Conservation (phyloP, 2,797 vertebrate genomes). For the Galagoides demidoff region DNA sequence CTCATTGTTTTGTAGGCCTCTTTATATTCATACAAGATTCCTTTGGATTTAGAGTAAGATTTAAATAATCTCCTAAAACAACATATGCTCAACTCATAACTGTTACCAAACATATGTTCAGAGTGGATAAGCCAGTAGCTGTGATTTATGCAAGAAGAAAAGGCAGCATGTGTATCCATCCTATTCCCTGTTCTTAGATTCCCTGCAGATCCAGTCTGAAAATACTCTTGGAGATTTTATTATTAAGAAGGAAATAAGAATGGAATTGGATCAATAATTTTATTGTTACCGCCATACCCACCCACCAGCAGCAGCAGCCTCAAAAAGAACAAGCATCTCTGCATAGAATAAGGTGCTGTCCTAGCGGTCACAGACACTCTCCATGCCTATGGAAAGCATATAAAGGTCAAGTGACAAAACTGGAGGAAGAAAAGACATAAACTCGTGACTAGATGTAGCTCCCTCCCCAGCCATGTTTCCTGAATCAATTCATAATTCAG, state of each 20-base stretch:
- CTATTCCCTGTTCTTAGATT: constrained; percentile 29
- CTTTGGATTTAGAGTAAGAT: constrained; percentile 77
- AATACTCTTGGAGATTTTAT: constrained; percentile 51
- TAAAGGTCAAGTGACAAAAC: not conserved
- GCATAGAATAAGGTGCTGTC: not conserved
- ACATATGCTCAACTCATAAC: constrained; percentile 78
- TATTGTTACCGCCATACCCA: not conserved
- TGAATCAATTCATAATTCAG: not conserved
- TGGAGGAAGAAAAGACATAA: not conserved
- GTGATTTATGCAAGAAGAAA: constrained; percentile 73
- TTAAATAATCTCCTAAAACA: constrained; percentile 83
- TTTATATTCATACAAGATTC: constrained; percentile 72
- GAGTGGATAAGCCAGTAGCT: constrained; percentile 70
- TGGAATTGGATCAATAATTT: not conserved
- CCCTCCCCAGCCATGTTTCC: not conserved
- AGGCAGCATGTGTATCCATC: constrained; percentile 34
- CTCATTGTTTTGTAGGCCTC: constrained; percentile 27
- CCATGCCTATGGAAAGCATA: not conserved
- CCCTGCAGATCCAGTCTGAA: constrained; percentile 38
- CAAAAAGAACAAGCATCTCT: not conserved
- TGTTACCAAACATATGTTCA: constrained; percentile 80
- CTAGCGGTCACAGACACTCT: not conserved
- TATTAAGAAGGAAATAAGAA: not conserved
- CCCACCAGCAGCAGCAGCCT: not conserved
- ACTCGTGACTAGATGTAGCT: not conserved